Evolutionary conservation across 2,797 vertebrate genomes (phyloP), one percentile per base, ranked within the genome.

Genomic region (Tenualosa ilisha): DNA sequence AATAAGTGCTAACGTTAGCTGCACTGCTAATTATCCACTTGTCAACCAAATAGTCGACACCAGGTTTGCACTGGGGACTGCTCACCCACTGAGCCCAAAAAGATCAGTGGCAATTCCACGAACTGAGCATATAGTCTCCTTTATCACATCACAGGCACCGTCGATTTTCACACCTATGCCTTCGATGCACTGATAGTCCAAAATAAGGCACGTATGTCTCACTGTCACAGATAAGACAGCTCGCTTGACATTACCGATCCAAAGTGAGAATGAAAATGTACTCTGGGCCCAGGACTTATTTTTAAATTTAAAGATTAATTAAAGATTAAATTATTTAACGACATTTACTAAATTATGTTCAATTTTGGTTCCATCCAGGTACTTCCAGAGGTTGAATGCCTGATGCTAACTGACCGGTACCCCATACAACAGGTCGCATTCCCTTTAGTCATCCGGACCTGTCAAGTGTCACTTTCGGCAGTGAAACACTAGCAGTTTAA

Each of bases 391-490:
- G 7, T 31, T 31, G 26, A 15, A 75, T 15, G 8, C 37, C 15
- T 20, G 12, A 3, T 13, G 31, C 40, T 75, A 6, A 31, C 13
- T 17, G 68, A 75, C 13, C 15, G 31, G 15, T 75, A 75, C 5
- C 31, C 2, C 15, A 75, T 31, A 75, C 13, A 75, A 75, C 68
- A 31, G 24, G 63, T 24, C 12, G 13, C 68, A 31, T 68, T 68
- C 63, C 63, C 24, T 12, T 15, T 2, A 75, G 68, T 43, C 68
- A 3, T 3, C 13, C 37, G 31, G 15, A 40, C 3, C 68, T 75
- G 68, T 40, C 68, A 40, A 31, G 68, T 75, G 68, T 75, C 68
- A 75, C 68, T 75, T 75, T 75, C 68, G 68, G 68, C 68, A 75
- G 68, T 75, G 68, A 75, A 75, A 75, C 31, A 75, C 68, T 40